A percentile compares a stretch with the other conserved stretches of the same genome.
Conservation (phyloP, 2,113 vertebrate species). For the Scomber scombrus region DNA sequence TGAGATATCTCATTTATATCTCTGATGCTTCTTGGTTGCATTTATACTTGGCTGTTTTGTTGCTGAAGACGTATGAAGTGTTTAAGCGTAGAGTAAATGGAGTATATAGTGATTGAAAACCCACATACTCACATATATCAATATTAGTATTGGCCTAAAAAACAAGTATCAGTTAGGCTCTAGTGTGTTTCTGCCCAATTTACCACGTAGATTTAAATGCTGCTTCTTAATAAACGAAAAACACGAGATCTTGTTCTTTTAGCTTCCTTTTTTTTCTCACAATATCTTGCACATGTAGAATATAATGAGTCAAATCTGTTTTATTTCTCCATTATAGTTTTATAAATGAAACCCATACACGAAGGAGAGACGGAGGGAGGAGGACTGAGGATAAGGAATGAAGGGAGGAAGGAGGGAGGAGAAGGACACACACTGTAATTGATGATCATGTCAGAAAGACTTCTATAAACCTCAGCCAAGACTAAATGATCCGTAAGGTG, state of each 20-base stretch:
- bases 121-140: too few relatives aligned
- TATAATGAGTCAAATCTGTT: neutral
- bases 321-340: too few relatives aligned
- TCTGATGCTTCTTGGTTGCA: too few relatives aligned
- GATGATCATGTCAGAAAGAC: slow-evolving; percentile 64
- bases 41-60: too few relatives aligned
- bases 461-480: slow-evolving; percentile 59
- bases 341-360: neutral
- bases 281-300: neutral
- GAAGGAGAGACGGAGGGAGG: neutral
- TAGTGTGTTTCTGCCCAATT: neutral
- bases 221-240: neutral
- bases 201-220: neutral
- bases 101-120: too few relatives aligned
- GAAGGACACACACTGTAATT: slow-evolving; percentile 35
- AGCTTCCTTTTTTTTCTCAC: neutral
- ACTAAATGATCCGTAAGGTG: slow-evolving; percentile 57
- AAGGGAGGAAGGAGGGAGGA: neutral
- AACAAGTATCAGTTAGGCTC: too few relatives aligned
- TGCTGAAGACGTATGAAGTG: too few relatives aligned
- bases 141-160: too few relatives aligned
- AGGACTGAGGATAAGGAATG: neutral
- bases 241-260: neutral
- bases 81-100: too few relatives aligned
- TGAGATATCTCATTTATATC: too few relatives aligned